Conservation (phyloP, 2,888 invertebrate genomes). For the Monochamus alternatus region DNA sequence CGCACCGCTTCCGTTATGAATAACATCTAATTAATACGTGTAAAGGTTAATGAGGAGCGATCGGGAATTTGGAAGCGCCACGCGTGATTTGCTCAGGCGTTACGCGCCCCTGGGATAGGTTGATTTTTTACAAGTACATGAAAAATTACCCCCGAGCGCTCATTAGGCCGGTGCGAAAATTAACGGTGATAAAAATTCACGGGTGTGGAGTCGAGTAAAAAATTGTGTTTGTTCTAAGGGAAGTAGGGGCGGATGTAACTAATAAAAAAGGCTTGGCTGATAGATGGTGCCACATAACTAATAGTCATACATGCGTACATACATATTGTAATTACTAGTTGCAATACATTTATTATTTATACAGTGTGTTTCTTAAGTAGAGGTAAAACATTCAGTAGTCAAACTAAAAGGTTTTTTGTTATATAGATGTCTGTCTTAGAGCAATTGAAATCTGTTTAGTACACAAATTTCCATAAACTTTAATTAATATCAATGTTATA, state of each 20-base stretch:
- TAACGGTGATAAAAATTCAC: neutral
- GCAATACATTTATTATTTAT: too few relatives aligned
- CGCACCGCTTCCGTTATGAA: too few relatives aligned
- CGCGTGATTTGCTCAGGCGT: constrained; percentile 13
- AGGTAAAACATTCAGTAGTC: too few relatives aligned
- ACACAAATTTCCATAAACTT: too few relatives aligned
- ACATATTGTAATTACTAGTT: neutral
- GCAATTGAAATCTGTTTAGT: too few relatives aligned
- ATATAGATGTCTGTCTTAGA: too few relatives aligned
- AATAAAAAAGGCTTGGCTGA: neutral
- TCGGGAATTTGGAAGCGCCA: constrained; percentile 13
- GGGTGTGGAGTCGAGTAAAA: neutral
- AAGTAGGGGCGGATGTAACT: neutral
- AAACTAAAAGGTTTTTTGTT: too few relatives aligned
- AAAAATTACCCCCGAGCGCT: neutral
- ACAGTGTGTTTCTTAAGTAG: too few relatives aligned
- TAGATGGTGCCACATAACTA: neutral
- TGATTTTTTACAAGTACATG: constrained; percentile 7
- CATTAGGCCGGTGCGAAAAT: neutral
- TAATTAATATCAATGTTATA: too few relatives aligned
- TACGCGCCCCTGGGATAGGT: neutral
- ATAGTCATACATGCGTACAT: neutral
- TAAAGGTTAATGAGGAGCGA: constrained; percentile 28
- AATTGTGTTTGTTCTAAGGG: neutral
- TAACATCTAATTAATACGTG: constrained; percentile 25